Base-by-base conservation (phyloP, 2,888 invertebrate species). In the Rhagonycha fulva region DNA sequence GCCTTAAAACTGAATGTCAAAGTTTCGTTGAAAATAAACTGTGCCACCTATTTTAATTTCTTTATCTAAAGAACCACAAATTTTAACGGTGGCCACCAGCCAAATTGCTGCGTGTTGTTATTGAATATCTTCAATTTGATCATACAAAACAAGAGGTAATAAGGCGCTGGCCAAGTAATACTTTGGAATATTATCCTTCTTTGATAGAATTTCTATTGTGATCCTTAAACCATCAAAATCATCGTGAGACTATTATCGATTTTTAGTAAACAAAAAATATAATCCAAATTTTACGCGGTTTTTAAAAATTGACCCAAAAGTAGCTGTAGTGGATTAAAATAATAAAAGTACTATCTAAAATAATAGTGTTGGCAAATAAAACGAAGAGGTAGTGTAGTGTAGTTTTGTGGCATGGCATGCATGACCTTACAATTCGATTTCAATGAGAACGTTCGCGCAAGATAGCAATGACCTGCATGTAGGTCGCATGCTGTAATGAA, bases 401-500 rank as follows among this genome's bases (percentile, higher is more conserved):
- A 66, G 63, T 66, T 66, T 66, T 66, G 63, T 66, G 63, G 63
- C 63, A 66, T 66, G 63, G 63, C 63, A 66, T 66, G 84, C 79
- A 82, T 86, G 86, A 87, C 87, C 86, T 87, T 87, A 86, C 86
- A 84, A 86, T 87, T 86, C 86, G 85, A 85, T 87, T 86, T 87
- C 86, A 86, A 86, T 86, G 86, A 85, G 85, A 86, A 86, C 86
- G 84, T 84, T 87, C 85, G 85, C 85, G 85, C 86, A 86, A 84
- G 86, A 87, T 87, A 87, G 87, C 87, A 87, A 87, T 87, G 87
- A 87, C 87, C 87, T 85, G 87, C 86, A 87, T 87, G 85, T 87
- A 87, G 87, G 87, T 85, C 87, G 86, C 85, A 86, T 87, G 87
- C 87, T 87, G 87, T 86, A 87, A 87, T 79, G 61, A 70, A 74